Conservation (phyloP, 2,113 vertebrate species). For the Chionis minor region DNA sequence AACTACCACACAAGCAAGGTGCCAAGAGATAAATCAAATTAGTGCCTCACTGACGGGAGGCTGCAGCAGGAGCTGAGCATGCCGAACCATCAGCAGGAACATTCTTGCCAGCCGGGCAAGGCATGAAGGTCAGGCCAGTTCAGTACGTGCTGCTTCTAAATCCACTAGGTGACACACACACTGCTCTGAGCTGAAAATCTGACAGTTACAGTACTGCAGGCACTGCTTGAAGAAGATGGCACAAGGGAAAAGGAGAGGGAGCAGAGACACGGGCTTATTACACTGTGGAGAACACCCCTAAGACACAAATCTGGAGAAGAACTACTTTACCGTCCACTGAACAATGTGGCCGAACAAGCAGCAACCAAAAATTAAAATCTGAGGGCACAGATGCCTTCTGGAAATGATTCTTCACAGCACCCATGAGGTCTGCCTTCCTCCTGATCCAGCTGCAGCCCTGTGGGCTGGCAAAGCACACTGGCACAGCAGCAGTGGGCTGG, state of each 20-base stretch:
- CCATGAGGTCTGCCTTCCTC: neutral
- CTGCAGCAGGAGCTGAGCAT: neutral
- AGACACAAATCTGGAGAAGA: neutral
- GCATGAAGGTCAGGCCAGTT: neutral
- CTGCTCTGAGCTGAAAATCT: neutral
- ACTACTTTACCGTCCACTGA: neutral
- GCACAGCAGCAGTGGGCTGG: accelerated
- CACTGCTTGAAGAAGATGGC: neutral
- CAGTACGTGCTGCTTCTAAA: accelerated
- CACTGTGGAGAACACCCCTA: neutral
- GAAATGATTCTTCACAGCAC: neutral
- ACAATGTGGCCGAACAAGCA: neutral
- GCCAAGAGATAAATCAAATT: neutral
- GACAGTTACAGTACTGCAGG: neutral
- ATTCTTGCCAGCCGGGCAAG: neutral
- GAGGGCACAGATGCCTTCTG: neutral
- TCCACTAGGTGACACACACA: neutral
- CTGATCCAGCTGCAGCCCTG: neutral
- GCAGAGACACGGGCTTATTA: neutral
- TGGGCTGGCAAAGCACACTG: neutral
- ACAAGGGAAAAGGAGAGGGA: neutral
- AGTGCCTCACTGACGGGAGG: neutral
- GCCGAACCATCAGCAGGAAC: neutral
- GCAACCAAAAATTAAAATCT: neutral
- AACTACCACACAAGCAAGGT: neutral